A percentile compares a stretch with the other conserved stretches of the same genome.
Evolutionary conservation across 2,113 vertebrate genomes (phyloP).

Genomic region (Hypocryptadius cinnamomeus): DNA sequence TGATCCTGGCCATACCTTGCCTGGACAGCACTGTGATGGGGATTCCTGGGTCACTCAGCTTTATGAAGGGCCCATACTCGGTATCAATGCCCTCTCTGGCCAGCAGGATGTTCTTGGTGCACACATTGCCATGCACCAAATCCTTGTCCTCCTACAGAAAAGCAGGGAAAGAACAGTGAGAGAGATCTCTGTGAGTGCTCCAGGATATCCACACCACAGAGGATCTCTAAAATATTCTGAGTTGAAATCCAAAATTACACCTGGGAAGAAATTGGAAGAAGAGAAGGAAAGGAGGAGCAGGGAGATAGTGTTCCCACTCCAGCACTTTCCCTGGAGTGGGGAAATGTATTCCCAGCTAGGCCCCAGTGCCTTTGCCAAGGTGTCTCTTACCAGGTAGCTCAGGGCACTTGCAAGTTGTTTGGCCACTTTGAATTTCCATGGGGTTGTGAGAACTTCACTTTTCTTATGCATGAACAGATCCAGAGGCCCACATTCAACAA

Average conservation of each 20-base stretch:
- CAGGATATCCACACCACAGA: neutral
- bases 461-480: constrained; percentile 91
- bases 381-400: constrained; percentile 87
- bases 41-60: constrained; percentile 95
- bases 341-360: neutral
- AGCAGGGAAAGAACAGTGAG: neutral
- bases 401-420: constrained; percentile 93
- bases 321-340: neutral
- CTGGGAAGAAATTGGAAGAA: neutral
- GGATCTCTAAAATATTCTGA: neutral
- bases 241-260: neutral
- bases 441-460: constrained; percentile 78
- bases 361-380: neutral
- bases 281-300: neutral
- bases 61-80: constrained; percentile 90
- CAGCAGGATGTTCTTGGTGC: constrained; percentile 93
- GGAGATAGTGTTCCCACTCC: neutral
- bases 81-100: constrained; percentile 84
- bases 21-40: constrained; percentile 87
- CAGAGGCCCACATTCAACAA: constrained; percentile 87
- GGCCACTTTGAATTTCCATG: constrained; percentile 97
- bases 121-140: constrained; percentile 93
- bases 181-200: neutral
- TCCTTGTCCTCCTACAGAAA: constrained; percentile 89
- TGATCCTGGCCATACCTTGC: constrained; percentile 73